Percentiles rank a stretch among this genome's conserved stretches.
Evolutionary conservation across 2,113 vertebrate species (phyloP).

Genomic region (Sminthopsis crassicaudata): DNA sequence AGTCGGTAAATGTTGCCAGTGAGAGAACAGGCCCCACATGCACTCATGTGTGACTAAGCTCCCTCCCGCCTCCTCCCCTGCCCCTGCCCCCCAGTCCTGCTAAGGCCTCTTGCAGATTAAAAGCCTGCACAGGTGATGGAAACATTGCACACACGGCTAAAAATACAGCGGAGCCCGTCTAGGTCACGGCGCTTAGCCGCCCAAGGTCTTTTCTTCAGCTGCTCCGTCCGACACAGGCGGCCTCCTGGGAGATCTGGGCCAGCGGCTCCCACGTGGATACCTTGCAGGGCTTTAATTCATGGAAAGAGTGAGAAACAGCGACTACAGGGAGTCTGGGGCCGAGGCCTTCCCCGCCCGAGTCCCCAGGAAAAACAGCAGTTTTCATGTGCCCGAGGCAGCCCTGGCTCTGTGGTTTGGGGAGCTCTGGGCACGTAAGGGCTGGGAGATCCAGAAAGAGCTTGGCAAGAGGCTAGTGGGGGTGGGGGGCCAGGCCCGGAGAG

Average conservation of each 20-base stretch:
- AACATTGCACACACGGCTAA: conserved; percentile 68
- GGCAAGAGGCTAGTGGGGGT: neutral
- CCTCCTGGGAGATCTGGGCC: conserved; percentile 47
- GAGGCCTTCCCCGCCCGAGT: neutral
- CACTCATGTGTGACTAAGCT: neutral
- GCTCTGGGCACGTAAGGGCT: neutral
- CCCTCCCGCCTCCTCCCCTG: neutral
- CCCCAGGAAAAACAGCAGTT: neutral
- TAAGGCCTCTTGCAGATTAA: conserved; percentile 36
- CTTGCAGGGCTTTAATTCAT: conserved; percentile 64
- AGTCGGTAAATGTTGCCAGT: neutral
- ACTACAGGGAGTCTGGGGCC: neutral
- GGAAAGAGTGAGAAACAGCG: conserved; percentile 62
- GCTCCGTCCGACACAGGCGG: conserved; percentile 26
- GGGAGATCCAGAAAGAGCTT: neutral
- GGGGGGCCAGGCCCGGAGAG: neutral
- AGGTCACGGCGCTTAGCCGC: conserved; percentile 58
- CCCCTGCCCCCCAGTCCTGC: conserved; percentile 4
- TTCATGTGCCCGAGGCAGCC: neutral
- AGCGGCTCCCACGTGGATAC: conserved; percentile 38
- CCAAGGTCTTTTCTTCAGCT: conserved; percentile 71
- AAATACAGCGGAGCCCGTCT: conserved; percentile 67
- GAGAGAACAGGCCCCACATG: neutral
- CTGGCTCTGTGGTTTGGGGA: neutral
- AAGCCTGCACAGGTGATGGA: conserved; percentile 75